These are phyloP conservation scores for Stegophylla sp. DNA, from an alignment of 2,888 invertebrate species.

Conservation along the genomic window DNA sequence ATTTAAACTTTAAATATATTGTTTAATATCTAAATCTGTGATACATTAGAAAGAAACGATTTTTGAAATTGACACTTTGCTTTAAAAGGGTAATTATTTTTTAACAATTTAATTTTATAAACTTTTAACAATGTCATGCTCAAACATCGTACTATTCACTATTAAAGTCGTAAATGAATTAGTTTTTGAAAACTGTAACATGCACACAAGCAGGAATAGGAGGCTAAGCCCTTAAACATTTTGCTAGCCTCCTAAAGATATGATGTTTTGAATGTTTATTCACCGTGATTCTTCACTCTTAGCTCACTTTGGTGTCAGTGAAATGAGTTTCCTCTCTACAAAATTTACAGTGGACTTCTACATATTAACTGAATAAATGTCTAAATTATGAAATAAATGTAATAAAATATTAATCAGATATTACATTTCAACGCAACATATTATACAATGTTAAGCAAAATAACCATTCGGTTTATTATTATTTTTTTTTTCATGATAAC, in stretches of 20 bases:
- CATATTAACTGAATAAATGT: background rate
- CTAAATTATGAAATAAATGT: background rate
- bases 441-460: background rate
- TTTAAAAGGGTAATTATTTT: slow-evolving; percentile 46
- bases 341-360: no score
- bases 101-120: slow-evolving; percentile 25
- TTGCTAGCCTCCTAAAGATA: no score
- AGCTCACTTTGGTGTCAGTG: no score
- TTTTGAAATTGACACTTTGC: slow-evolving; percentile 30
- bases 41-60: slow-evolving; percentile 28
- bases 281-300: no score
- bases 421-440: background rate
- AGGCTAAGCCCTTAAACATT: no score
- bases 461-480: no score
- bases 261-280: no score
- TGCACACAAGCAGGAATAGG: no score
- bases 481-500: no score
- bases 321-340: no score
- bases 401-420: background rate
- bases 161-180: background rate
- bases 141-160: slow-evolving; percentile 17
- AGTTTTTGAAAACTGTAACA: background rate
- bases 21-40: slow-evolving; percentile 54
- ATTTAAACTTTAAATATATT: slow-evolving; percentile 7
- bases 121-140: slow-evolving; percentile 27